Evolutionary conservation across 2,113 vertebrate genomes (phyloP), one percentile per base, ranked within the genome.

Genomic region (Mirounga angustirostris): DNA sequence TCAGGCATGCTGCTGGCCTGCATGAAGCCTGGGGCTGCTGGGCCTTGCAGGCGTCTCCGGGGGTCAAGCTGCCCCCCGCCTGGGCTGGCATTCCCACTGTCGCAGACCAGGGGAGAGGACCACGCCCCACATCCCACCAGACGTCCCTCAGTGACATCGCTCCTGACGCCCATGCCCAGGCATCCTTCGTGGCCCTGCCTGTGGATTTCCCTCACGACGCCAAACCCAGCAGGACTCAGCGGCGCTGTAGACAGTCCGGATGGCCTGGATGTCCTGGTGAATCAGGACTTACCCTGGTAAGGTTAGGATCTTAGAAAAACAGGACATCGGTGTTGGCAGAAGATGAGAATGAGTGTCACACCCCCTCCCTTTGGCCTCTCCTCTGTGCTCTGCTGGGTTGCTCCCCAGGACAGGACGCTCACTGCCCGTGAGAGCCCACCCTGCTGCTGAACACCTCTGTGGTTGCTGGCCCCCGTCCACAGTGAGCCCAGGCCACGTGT

Each of bases 11-110:
- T 18, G 3, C 4, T 26, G 61, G 50, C 52, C 22, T 22, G 11
- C 12, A 11, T 0, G 15, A 19, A 36, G 43, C 16, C 26, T 0
- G 0, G 13, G 7, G 15, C 33, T 40, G 11, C 5, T 7, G n/a
- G 10, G 28, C 50, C 19, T 28, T 33, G n/a, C 2, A 10, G 28
- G 58, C 24, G 0, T 18, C 4, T 5, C 16, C 12, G 3, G 1
- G 13, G 22, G 33, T 59, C 28, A 4, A 14, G 14, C 61, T 26
- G 36, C 2, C 21, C 1, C 22, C 18, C 1, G 6, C 67, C 43
- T 9, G 18, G 18, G 24, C 82, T 33, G 58, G 8, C n/a, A 10
- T 54, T 33, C n/a, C n/a, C 40, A 16, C 30, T n/a, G 46, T 24
- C 59, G 14, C 56, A 16, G 19, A 24, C 1, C 26, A 12, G 30